Conservation (phyloP, 2,113 vertebrate species). For the Pipa parva region DNA sequence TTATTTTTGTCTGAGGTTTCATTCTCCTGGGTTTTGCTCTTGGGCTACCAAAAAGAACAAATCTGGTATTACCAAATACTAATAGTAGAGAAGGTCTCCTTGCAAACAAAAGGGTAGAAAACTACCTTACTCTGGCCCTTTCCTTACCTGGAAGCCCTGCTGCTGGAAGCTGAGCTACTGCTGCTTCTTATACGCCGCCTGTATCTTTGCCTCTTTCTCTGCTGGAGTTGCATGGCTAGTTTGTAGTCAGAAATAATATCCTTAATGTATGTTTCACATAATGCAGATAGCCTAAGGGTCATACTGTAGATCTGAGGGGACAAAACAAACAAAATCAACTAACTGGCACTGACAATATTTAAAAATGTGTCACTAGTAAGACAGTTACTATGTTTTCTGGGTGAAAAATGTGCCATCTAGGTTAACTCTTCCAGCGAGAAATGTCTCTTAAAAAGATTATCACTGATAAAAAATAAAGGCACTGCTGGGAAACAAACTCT, state of each 20-base stretch:
- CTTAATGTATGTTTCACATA: slow-evolving; percentile 90
- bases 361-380: no score
- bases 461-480: no score
- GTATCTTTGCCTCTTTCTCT: slow-evolving; percentile 74
- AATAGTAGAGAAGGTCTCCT: not conserved
- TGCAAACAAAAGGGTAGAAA: not conserved
- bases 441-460: no score
- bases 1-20: slow-evolving; percentile 73
- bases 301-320: slow-evolving; percentile 85
- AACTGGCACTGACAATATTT: no score
- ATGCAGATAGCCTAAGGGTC: slow-evolving; percentile 91
- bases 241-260: slow-evolving; percentile 89
- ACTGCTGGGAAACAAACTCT: no score
- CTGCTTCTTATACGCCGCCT: slow-evolving; percentile 80
- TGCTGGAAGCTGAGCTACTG: slow-evolving; percentile 49
- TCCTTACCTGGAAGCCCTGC: slow-evolving; percentile 69
- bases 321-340: no score
- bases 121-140: not conserved
- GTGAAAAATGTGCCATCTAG: no score
- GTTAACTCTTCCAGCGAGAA: no score
- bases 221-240: slow-evolving; percentile 81
- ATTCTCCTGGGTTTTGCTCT: slow-evolving; percentile 86
- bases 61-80: not conserved
- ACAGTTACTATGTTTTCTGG: no score
- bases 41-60: slow-evolving; percentile 59